Evolutionary conservation across 2,888 invertebrate species (phyloP), one percentile per base, ranked within the genome.

Genomic region (Eudasyphora cyanicolor): DNA sequence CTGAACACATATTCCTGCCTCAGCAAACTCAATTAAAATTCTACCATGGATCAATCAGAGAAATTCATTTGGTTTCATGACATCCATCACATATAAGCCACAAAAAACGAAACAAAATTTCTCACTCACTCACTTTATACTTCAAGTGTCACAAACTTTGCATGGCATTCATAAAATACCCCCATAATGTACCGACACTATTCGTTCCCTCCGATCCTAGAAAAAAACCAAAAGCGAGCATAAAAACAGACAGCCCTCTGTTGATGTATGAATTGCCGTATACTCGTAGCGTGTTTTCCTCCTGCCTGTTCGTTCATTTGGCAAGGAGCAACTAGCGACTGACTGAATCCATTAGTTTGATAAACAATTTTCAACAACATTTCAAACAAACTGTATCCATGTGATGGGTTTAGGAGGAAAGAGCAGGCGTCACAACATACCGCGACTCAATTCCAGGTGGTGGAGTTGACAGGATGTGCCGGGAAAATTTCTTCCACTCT

Each of bases 261-360:
- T 24, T n/a, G 24, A 54, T 5, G 54, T n/a, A n/a, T n/a, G n/a
- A n/a, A 54, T 3, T 21, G 21, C 3, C 14, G 17, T 57, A 24
- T 51, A 51, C n/a, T n/a, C 7, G 10, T 45, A 29, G 57, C 12
- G 29, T 7, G 51, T 19, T 19, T 27, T 12, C 24, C 6, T 57
- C 6, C 62, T 17, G n/a, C 17, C 17, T 29, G 29, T 17, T 17
- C 32, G 62, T 32, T 32, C 62, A 17, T 64, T 38, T 64, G 35
- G 19, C 35, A 35, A 19, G 32, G 35, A 27, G 24, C n/a, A 35
- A 38, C 60, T n/a, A n/a, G n/a, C 6, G 49, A 3, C 1, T 24
- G 21, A 27, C 17, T 67, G 64, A 19, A 24, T 69, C 76, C 76
- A 69, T 76, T 76, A 76, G 57, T 76, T 57, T 76, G 54, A 69